Base-by-base conservation (phyloP, 2,797 vertebrate species). In the Enteromius afrohamiltoni region DNA sequence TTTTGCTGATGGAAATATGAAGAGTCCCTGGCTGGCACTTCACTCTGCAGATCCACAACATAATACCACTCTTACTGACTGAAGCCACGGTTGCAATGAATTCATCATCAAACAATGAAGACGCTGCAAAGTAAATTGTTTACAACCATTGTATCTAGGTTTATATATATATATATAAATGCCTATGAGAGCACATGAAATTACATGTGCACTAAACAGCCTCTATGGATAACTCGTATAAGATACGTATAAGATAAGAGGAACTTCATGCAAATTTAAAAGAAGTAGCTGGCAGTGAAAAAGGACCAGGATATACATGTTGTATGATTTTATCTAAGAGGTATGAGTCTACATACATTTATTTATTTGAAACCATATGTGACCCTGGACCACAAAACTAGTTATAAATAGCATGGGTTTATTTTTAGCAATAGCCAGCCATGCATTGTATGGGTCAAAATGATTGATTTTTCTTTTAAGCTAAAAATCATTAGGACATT, bases 1-100 rank as follows among this genome's bases (percentile, higher is more conserved):
- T 45, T 51, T 53, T 34, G 49, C 47, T 71, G 75, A 82, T 86
- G 64, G 82, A 84, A 76, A 76, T 64, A 84, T 74, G 67, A 79
- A 83, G 77, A 79, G 78, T 60, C 68, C 42, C 51, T 68, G 74
- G 78, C 49, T 62, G 55, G 31, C 69, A 65, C 42, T 64, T 62
- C 4, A 64, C 67, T 70, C 58, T 62, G 23, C 23, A 62, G 58
- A 62, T 16, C 23, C 23, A 29, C 13, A 29, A 29, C 23, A 1
- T 29, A 29, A 62, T 16, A 29, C 58, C 58, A 29, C 23, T 62
- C 26, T 31, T 13, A 29, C 26, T 62, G 55, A 23, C n/a, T 58
- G 26, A 62, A 62, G 6, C 60, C 26, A 62, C 60, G 26, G 26
- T 1, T 2, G 5, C 26, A 62, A 26, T 62, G 60, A 62, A 62